Evolutionary conservation across 2,113 vertebrate species (phyloP).

Genomic region (Thamnophis sirtalis): DNA sequence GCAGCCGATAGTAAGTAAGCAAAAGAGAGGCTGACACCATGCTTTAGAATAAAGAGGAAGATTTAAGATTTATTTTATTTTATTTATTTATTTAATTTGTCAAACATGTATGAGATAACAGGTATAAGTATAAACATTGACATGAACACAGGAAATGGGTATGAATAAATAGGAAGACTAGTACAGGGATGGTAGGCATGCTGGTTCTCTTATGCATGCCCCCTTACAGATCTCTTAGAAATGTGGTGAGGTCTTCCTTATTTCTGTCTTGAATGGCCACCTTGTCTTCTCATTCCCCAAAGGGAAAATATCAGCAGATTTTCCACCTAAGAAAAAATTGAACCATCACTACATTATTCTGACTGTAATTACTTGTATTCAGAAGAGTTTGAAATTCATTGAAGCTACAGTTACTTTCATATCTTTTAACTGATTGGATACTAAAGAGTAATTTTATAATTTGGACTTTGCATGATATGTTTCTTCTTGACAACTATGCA

Average conservation of each 20-base stretch:
- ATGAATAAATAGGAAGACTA: too few species aligned
- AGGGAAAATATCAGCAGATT: background rate
- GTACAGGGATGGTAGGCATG: too few species aligned
- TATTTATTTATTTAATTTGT: too few species aligned
- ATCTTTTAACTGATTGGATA: background rate
- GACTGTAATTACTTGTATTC: background rate
- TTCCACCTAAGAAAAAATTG: too few species aligned
- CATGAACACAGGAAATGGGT: too few species aligned
- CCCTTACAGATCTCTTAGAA: too few species aligned
- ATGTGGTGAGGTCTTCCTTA: too few species aligned
- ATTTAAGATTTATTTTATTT: background rate
- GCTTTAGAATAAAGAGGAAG: background rate
- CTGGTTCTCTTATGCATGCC: too few species aligned
- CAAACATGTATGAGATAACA: too few species aligned
- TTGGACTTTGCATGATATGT: background rate
- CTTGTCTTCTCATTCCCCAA: background rate
- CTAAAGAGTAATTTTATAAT: background rate
- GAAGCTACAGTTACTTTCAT: background rate
- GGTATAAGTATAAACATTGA: too few species aligned
- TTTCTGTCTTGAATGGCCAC: background rate
- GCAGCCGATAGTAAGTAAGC: too few species aligned
- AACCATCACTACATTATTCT: background rate
- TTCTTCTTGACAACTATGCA: background rate
- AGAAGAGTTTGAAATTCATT: fast-evolving
- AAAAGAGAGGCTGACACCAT: too few species aligned